A percentile compares a stretch with the other conserved stretches of the same genome.
These are phyloP conservation scores for Sarcophaga subvicina DNA, from an alignment of 2,888 invertebrate species.

Conservation along the genomic window DNA sequence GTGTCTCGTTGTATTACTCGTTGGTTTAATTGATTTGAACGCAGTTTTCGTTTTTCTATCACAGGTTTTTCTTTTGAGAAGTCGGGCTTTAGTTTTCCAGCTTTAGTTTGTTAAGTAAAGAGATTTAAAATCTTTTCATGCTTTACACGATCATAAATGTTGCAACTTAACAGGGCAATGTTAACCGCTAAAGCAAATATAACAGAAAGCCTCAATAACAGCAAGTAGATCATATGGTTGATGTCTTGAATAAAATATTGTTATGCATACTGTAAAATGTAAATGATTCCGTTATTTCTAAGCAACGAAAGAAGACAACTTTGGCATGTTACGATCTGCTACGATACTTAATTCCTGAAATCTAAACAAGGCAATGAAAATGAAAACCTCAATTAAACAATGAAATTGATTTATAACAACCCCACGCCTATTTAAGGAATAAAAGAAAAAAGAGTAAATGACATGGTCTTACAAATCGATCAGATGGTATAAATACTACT, in stretches of 20 bases:
- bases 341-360: no score
- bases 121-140: neutral
- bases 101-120: neutral
- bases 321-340: no score
- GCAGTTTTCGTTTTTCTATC: neutral
- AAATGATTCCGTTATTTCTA: neutral
- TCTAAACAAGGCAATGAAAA: no score
- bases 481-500: no score
- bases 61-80: neutral
- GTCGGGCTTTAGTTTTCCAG: neutral
- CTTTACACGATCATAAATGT: neutral
- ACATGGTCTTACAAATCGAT: no score
- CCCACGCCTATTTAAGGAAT: no score
- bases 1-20: neutral
- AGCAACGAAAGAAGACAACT: no score
- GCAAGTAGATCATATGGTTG: constrained; percentile 27
- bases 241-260: constrained; percentile 19
- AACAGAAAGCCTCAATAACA: neutral
- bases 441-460: no score
- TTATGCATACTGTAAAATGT: constrained; percentile 16
- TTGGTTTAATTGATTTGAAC: neutral
- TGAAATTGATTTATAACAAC: no score
- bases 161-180: neutral
- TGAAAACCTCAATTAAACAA: no score
- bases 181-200: neutral